Evolutionary conservation across 2,113 vertebrate species (phyloP), one percentile per base, ranked within the genome.

Genomic region (Todiramphus chloris): DNA sequence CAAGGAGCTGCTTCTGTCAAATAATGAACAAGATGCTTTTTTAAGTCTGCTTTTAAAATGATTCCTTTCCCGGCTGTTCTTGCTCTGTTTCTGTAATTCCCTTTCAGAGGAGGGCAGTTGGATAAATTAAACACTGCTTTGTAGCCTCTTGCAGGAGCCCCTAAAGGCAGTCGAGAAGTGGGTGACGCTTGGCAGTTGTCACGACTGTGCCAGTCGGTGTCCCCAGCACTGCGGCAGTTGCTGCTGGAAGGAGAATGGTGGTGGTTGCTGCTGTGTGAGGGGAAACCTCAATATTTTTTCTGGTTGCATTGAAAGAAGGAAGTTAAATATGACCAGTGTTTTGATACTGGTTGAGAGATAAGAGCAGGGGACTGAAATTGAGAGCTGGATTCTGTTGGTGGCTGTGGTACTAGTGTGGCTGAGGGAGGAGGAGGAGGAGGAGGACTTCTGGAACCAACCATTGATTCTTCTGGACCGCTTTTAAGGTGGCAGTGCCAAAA

Each of bases 221-320:
- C 60, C 28, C 66, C 3, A 0, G 27, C 4, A 67, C 66, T 10
- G 67, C 46, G 68, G 39, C 41, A 33, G 8, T 6, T 2, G 7
- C 58, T 53, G 87, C 55, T 35, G 86, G 85, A 41, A 68, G 76
- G 37, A 68, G 74, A 18, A 11, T 2, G 39, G 56, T 10, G 58
- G 28, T 16, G 11, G 11, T 41, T 6, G 93, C 76, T 74, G 86
- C 67, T 63, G 9, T 2, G 8, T 4, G 62, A 92, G 79, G 76
- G 82, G 69, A 90, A 96, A 78, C 63, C 33, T 50, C 92, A 46
- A 6, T 70, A 41, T 86, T 94, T 90, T 51, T 89, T 31, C 63
- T 89, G 86, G 64, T 28, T 16, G 28, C 4, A 1, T 30, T 59
- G 50, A 77, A 78, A 94, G 80, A 18, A 94, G 79, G 89, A 95